Conservation (phyloP, 2,113 vertebrate genomes). For the Dicaeum eximium region DNA sequence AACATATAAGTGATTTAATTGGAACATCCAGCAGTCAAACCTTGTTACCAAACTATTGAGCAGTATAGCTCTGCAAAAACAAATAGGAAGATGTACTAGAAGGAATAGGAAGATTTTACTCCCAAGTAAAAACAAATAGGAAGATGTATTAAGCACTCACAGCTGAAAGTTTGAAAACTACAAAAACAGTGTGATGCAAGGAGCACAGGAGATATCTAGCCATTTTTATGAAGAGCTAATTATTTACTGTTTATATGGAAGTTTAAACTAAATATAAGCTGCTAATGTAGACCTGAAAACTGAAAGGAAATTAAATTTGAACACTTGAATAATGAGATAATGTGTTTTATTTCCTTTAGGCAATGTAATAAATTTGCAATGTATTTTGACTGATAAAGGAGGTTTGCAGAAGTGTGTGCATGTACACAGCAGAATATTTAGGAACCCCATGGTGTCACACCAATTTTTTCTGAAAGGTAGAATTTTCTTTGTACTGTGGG, state of each 20-base stretch:
- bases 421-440: not conserved
- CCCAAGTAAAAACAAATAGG: too few species aligned
- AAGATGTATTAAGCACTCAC: not conserved
- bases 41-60: not conserved
- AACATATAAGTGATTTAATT: not conserved
- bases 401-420: not conserved
- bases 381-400: not conserved
- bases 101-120: too few species aligned
- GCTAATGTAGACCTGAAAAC: conserved; percentile 32
- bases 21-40: conserved; percentile 28
- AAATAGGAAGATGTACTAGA: too few species aligned
- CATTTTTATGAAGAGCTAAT: conserved; percentile 35
- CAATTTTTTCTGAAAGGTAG: not conserved
- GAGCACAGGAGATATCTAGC: conserved; percentile 20
- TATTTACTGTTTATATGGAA: conserved; percentile 29
- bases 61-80: not conserved
- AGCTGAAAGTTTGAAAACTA: not conserved
- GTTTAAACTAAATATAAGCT: conserved; percentile 19
- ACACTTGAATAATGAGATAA: not conserved
- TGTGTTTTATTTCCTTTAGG: not conserved
- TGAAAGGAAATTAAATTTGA: conserved; percentile 5
- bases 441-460: not conserved
- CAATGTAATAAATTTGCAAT: not conserved
- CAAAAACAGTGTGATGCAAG: not conserved
- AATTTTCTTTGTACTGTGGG: not conserved